Percentiles rank a stretch among this genome's conserved stretches.
These are phyloP conservation scores for Nothoprocta perdicaria DNA, from an alignment of 2,113 vertebrate genomes.

Conservation along the genomic window DNA sequence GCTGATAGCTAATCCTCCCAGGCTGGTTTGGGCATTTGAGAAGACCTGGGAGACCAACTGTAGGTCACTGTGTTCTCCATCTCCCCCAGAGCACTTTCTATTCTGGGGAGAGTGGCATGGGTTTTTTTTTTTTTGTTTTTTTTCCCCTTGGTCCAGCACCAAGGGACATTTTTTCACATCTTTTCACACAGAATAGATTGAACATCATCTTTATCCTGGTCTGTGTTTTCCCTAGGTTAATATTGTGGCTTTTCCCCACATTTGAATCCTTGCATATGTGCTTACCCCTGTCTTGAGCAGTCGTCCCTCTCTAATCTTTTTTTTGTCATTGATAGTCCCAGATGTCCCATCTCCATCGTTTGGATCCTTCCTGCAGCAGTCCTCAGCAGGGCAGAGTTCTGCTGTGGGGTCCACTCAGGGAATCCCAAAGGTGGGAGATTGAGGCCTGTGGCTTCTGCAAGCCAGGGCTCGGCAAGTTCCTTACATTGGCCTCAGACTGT, in stretches of 20 bases:
- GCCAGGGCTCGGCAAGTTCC: not conserved
- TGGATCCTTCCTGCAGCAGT: not conserved
- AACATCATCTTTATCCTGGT: not conserved
- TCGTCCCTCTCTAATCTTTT: not conserved
- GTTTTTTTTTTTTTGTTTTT: not conserved
- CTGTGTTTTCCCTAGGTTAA: not conserved
- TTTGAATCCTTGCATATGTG: not conserved
- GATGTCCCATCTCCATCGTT: not conserved
- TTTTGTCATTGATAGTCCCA: not conserved
- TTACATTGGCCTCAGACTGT: not conserved
- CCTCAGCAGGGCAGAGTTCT: not conserved
- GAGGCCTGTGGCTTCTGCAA: not conserved
- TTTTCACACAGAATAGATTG: not conserved
- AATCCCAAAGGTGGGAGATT: not conserved
- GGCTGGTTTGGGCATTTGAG: not conserved
- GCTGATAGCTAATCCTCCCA: not conserved
- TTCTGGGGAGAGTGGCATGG: not conserved
- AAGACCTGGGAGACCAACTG: not conserved
- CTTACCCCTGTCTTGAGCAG: not conserved
- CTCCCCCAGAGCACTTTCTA: not conserved
- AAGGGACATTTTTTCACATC: not conserved
- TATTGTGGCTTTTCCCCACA: not conserved
- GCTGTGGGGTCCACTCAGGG: not conserved
- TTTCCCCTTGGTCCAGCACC: fast-evolving
- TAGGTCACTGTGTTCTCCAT: not conserved